Conservation (phyloP, 1,140 invertebrate genomes). For the Drosophila arawakana region DNA sequence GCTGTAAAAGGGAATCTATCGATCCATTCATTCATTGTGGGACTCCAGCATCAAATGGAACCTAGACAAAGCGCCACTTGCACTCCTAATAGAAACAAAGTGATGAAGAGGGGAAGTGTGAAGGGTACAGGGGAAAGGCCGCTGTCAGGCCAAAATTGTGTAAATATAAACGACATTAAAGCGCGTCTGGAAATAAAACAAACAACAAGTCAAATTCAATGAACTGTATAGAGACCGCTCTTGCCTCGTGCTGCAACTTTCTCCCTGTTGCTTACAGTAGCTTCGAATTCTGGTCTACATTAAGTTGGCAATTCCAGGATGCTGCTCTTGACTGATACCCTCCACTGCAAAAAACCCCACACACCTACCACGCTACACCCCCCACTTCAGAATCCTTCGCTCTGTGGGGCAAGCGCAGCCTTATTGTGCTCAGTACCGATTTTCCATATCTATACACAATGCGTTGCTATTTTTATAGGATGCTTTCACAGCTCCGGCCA, state of each 20-base stretch:
- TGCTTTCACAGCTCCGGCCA: slow-evolving; percentile 26
- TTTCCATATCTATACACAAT: slow-evolving; percentile 81
- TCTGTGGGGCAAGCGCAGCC: slow-evolving; percentile 55
- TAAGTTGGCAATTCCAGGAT: slow-evolving; percentile 31
- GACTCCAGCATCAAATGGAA: background rate
- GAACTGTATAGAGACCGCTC: slow-evolving; percentile 59
- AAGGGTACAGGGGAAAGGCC: background rate
- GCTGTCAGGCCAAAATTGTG: slow-evolving; percentile 61
- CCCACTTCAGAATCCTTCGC: slow-evolving; percentile 32
- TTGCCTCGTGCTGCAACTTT: slow-evolving; percentile 29
- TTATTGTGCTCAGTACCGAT: slow-evolving; percentile 63
- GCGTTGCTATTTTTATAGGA: slow-evolving; percentile 60
- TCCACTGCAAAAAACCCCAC: background rate
- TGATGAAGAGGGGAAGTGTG: no score
- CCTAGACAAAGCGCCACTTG: slow-evolving; percentile 44
- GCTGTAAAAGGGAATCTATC: slow-evolving; percentile 42
- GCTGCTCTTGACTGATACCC: slow-evolving; percentile 20
- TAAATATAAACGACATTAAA: slow-evolving; percentile 82
- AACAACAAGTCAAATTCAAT: slow-evolving; percentile 76
- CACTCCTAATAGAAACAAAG: slow-evolving; percentile 22
- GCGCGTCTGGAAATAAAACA: slow-evolving; percentile 79
- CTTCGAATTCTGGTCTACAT: slow-evolving; percentile 25
- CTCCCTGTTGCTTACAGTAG: background rate
- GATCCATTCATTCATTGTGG: slow-evolving; percentile 33
- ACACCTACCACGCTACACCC: background rate